These are phyloP conservation scores for Zoanthus sociatus DNA, from an alignment of 92 coral and sea anemone species.

Conservation along the genomic window DNA sequence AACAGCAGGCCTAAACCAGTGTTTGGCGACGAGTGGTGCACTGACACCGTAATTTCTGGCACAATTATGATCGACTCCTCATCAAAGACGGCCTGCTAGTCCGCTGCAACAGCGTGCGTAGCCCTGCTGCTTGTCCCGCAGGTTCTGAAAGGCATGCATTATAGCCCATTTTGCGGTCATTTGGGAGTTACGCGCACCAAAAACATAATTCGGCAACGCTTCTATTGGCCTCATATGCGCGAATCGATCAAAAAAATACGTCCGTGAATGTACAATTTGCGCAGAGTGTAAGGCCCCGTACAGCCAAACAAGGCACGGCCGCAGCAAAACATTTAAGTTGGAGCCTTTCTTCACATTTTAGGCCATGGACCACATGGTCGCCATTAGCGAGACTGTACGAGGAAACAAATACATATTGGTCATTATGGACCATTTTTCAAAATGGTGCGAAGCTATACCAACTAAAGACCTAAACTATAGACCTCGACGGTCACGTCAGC, in stretches of 20 bases:
- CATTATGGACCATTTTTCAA: slow-evolving; percentile 28
- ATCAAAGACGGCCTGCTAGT: slow-evolving; percentile 31
- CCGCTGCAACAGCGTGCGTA: slow-evolving; percentile 17
- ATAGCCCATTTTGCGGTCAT: slow-evolving; percentile 48
- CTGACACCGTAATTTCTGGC: slow-evolving; percentile 13
- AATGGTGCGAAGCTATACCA: slow-evolving; percentile 42
- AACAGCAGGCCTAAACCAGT: neutral
- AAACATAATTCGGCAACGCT: slow-evolving; percentile 26
- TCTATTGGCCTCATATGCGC: slow-evolving; percentile 44
- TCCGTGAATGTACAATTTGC: slow-evolving; percentile 31
- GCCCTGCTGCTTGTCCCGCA: neutral
- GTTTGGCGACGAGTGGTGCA: neutral
- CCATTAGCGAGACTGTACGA: slow-evolving; percentile 6
- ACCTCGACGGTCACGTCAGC: slow-evolving; percentile 31
- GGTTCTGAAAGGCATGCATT: slow-evolving; percentile 40
- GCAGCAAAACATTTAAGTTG: slow-evolving; percentile 20
- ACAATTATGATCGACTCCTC: slow-evolving; percentile 43
- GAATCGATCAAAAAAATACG: slow-evolving; percentile 6
- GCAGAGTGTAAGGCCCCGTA: slow-evolving; percentile 6
- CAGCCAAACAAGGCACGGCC: slow-evolving; percentile 48
- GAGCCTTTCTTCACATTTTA: slow-evolving; percentile 49
- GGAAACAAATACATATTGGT: slow-evolving; percentile 44
- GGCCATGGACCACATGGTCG: slow-evolving; percentile 55
- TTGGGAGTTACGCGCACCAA: slow-evolving; percentile 27
- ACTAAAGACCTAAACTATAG: slow-evolving; percentile 35